Percentiles rank a stretch among this genome's conserved stretches.
Evolutionary conservation across 2,888 invertebrate genomes (phyloP).

Genomic region (Palloptera scutellata): DNA sequence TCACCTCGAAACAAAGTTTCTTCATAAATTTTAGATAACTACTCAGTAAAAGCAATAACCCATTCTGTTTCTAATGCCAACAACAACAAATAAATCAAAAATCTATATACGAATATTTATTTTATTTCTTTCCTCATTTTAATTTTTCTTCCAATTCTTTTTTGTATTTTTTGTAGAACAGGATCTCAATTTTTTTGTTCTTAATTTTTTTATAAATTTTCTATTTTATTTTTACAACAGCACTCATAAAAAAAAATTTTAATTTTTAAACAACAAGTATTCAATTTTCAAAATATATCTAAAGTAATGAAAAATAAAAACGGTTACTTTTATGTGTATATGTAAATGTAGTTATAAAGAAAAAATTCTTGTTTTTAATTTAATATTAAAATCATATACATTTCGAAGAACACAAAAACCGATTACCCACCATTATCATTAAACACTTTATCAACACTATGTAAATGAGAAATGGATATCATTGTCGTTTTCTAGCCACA

Average conservation of each 20-base stretch:
- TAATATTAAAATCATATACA: not conserved
- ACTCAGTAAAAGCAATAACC: too few relatives aligned
- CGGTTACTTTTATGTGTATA: not conserved
- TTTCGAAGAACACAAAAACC: not conserved
- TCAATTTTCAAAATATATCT: too few relatives aligned
- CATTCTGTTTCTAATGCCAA: too few relatives aligned
- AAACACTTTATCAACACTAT: too few relatives aligned
- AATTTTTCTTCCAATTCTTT: slow-evolving; percentile 11
- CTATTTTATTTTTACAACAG: not conserved
- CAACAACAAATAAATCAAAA: too few relatives aligned
- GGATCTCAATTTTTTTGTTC: slow-evolving; percentile 22
- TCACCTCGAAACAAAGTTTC: too few relatives aligned
- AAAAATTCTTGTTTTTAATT: slow-evolving; percentile 5
- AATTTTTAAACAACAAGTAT: not conserved
- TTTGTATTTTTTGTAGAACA: slow-evolving; percentile 22
- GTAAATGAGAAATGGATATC: too few relatives aligned
- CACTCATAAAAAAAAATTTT: not conserved
- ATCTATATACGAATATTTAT: too few relatives aligned
- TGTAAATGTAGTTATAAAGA: not conserved
- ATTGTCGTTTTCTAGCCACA: too few relatives aligned
- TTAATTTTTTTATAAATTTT: not conserved
- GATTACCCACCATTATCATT: too few relatives aligned
- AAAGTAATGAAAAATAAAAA: not conserved
- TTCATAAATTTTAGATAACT: too few relatives aligned
- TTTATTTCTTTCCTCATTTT: not conserved